Evolutionary conservation across 1,140 invertebrate genomes (phyloP).

Genomic region (Drosophila repletoides): DNA sequence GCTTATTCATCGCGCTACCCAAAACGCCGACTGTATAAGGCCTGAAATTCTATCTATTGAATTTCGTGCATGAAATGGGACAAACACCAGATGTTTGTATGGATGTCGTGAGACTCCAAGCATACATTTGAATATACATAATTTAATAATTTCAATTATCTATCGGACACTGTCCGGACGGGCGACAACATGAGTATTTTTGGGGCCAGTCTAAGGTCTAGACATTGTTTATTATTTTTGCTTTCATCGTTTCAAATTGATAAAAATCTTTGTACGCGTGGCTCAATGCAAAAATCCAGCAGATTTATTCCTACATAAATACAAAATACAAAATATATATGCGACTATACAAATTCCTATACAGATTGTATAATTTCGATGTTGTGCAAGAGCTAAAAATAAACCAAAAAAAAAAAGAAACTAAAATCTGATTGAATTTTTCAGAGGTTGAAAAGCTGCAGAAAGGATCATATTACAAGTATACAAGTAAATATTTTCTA

Average conservation of each 20-base stretch:
- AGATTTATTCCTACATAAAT: neutral
- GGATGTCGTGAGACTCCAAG: too few species aligned
- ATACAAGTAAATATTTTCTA: neutral
- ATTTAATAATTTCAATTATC: conserved; percentile 39
- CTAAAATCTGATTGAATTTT: neutral
- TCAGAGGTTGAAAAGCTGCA: neutral
- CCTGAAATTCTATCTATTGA: conserved; percentile 11
- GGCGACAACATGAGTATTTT: conserved; percentile 20
- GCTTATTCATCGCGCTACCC: conserved; percentile 2
- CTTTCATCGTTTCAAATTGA: conserved; percentile 16
- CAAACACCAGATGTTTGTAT: neutral
- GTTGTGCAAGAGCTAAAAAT: conserved; percentile 22
- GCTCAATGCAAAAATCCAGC: neutral
- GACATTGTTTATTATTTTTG: conserved; percentile 34
- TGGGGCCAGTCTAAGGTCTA: conserved; percentile 32
- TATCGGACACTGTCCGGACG: conserved; percentile 29
- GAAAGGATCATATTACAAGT: neutral
- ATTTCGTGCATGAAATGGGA: conserved; percentile 21
- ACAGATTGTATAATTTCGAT: conserved; percentile 8
- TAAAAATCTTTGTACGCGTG: conserved; percentile 36
- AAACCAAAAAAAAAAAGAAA: conserved; percentile 12
- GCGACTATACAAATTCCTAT: neutral
- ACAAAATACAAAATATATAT: neutral
- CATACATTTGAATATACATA: conserved; percentile 29
- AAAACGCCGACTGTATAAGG: conserved; percentile 3